Conservation (phyloP, 1,140 invertebrate genomes). For the Potamilus streckersoni region DNA sequence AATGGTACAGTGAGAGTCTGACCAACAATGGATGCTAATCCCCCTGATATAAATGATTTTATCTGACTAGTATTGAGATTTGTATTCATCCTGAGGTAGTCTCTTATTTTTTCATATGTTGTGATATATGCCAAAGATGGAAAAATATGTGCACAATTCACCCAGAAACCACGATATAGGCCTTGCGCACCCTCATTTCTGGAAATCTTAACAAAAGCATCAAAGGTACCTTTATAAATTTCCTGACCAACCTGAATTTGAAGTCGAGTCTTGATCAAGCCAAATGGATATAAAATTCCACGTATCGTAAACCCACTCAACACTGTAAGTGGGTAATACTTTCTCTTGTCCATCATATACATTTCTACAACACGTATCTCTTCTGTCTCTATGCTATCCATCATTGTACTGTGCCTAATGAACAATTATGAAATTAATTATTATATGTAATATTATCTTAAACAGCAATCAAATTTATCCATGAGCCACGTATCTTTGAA, state of each 20-base stretch:
- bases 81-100: slow-evolving; percentile 78
- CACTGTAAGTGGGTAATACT: slow-evolving; percentile 94
- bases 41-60: slow-evolving; percentile 84
- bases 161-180: slow-evolving; percentile 94
- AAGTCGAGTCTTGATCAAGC: slow-evolving; percentile 93
- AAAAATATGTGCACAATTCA: slow-evolving; percentile 79
- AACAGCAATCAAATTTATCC: too few relatives aligned
- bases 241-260: slow-evolving; percentile 72
- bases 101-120: slow-evolving; percentile 92
- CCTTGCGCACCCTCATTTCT: slow-evolving; percentile 86
- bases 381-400: not conserved
- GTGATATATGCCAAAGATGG: slow-evolving; percentile 93
- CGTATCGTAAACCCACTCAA: slow-evolving; percentile 87
- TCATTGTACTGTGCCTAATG: too few relatives aligned
- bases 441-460: too few relatives aligned
- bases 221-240: slow-evolving; percentile 87
- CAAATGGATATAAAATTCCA: slow-evolving; percentile 92
- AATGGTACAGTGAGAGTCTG: slow-evolving; percentile 97
- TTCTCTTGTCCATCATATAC: slow-evolving; percentile 96
- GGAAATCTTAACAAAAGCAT: slow-evolving; percentile 92
- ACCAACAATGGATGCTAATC: slow-evolving; percentile 89
- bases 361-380: slow-evolving; percentile 78
- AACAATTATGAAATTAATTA: too few relatives aligned
- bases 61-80: slow-evolving; percentile 54
- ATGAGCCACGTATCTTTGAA: too few relatives aligned